A percentile compares a stretch with the other conserved stretches of the same genome.
Evolutionary conservation across 2,797 vertebrate species (phyloP).

Genomic region (Eremophila alpestris): DNA sequence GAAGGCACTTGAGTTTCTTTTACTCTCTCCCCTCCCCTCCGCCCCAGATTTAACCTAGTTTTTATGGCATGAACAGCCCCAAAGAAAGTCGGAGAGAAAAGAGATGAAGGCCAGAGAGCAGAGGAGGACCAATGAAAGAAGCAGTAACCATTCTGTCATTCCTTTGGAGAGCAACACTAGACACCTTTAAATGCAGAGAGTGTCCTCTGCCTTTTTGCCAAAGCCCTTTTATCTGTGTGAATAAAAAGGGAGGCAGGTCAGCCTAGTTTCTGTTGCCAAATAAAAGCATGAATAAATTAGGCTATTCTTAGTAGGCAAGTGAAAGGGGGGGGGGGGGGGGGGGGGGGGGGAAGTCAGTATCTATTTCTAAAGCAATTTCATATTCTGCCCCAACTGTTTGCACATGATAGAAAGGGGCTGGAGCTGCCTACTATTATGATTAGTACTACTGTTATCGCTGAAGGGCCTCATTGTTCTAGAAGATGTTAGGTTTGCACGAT

Average conservation of each 20-base stretch:
- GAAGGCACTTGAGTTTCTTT: conserved; percentile 70
- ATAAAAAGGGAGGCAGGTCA: conserved; percentile 62
- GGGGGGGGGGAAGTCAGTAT: conserved; percentile 44
- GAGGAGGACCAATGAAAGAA: conserved; percentile 70
- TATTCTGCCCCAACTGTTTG: conserved; percentile 70
- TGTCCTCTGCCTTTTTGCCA: conserved; percentile 59
- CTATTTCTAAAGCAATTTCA: conserved; percentile 71
- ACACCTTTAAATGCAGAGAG: conserved; percentile 67
- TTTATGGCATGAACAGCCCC: conserved; percentile 68
- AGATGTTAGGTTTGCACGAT: conserved; percentile 67
- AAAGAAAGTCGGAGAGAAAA: conserved; percentile 65
- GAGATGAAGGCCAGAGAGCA: conserved; percentile 62
- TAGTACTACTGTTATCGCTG: conserved; percentile 58
- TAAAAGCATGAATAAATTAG: conserved; percentile 75
- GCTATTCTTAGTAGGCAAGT: conserved; percentile 75
- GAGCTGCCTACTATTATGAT: conserved; percentile 68
- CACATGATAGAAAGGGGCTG: conserved; percentile 67
- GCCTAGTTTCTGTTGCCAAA: conserved; percentile 62
- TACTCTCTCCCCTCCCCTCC: conserved; percentile 61
- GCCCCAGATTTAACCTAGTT: conserved; percentile 74
- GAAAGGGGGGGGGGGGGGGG: conserved; percentile 33
- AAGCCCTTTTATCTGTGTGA: conserved; percentile 60
- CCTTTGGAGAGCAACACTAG: conserved; percentile 59
- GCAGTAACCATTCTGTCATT: conserved; percentile 67
- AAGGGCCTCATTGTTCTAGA: conserved; percentile 64